phyloP scores from a whole-genome alignment of 1,140 invertebrate species.

The Druon quercuslanigerum region DNA sequence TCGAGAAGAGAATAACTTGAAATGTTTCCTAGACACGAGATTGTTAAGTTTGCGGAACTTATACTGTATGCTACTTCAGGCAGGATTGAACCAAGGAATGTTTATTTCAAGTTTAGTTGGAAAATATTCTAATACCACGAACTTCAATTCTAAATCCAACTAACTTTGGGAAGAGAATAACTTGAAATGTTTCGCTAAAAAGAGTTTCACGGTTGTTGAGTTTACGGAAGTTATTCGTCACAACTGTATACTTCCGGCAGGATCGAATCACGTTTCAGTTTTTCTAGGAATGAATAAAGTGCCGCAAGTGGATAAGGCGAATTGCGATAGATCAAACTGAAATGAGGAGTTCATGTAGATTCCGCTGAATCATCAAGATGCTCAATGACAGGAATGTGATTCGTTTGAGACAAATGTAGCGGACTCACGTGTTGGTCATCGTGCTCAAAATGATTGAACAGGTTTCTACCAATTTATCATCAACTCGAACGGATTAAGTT shows the following conservation, averaged over 20 bases:
- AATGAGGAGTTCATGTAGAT: neutral
- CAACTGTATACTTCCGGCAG: neutral
- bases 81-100: no score
- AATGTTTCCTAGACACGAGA: neutral
- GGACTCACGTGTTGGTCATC: neutral
- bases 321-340: slow-evolving; percentile 5
- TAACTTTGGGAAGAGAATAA: neutral
- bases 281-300: slow-evolving; percentile 5
- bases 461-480: no score
- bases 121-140: no score
- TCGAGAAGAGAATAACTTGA: neutral
- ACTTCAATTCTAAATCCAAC: no score
- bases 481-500: no score
- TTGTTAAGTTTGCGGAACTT: slow-evolving; percentile 6
- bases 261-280: neutral
- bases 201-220: neutral
- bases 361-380: neutral
- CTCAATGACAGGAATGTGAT: neutral
- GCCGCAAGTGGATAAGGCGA: neutral
- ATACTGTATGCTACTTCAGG: neutral
- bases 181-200: neutral
- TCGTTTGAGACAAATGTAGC: neutral
- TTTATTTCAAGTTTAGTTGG: no score
- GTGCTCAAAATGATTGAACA: neutral
- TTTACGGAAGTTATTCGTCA: slow-evolving; percentile 21